Evolutionary conservation across 2,888 invertebrate genomes (phyloP).

Genomic region (Elysia crispata): DNA sequence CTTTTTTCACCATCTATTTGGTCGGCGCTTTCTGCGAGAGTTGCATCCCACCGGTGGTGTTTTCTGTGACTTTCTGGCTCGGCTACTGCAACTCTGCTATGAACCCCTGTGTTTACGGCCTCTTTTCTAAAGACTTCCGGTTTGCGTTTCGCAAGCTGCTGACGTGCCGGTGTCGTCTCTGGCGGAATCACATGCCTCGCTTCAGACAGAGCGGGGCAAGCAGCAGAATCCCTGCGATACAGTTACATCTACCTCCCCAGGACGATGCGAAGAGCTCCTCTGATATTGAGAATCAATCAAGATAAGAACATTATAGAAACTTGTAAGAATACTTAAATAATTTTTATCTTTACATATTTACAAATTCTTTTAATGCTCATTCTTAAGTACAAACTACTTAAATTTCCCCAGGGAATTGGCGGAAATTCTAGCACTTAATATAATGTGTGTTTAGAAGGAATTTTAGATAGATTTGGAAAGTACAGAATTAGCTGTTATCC

Average conservation of each 20-base stretch:
- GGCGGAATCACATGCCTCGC: neutral
- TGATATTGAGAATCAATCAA: slow-evolving; percentile 41
- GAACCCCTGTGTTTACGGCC: slow-evolving; percentile 95
- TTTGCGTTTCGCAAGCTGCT: slow-evolving; percentile 95
- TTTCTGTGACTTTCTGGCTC: slow-evolving; percentile 96
- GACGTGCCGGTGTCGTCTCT: slow-evolving; percentile 46
- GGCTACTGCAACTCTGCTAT: slow-evolving; percentile 98
- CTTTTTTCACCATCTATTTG: slow-evolving; percentile 96
- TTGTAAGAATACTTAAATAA: neutral
- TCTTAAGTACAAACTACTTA: no score
- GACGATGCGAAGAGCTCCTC: slow-evolving; percentile 44
- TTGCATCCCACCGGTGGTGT: slow-evolving; percentile 88
- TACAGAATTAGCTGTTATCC: no score
- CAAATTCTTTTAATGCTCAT: no score
- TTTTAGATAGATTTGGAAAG: no score
- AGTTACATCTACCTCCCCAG: slow-evolving; percentile 37
- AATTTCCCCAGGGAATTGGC: no score
- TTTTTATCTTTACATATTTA: no score
- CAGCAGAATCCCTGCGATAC: slow-evolving; percentile 26
- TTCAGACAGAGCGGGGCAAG: no score
- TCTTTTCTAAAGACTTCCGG: slow-evolving; percentile 96
- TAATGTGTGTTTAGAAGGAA: no score
- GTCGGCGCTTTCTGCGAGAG: slow-evolving; percentile 87
- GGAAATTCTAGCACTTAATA: no score
- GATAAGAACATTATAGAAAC: slow-evolving; percentile 14